Percentiles rank a stretch among this genome's conserved stretches.
These are phyloP conservation scores for Dromiciops gliroides DNA, from an alignment of 2,113 vertebrate genomes.

Conservation along the genomic window DNA sequence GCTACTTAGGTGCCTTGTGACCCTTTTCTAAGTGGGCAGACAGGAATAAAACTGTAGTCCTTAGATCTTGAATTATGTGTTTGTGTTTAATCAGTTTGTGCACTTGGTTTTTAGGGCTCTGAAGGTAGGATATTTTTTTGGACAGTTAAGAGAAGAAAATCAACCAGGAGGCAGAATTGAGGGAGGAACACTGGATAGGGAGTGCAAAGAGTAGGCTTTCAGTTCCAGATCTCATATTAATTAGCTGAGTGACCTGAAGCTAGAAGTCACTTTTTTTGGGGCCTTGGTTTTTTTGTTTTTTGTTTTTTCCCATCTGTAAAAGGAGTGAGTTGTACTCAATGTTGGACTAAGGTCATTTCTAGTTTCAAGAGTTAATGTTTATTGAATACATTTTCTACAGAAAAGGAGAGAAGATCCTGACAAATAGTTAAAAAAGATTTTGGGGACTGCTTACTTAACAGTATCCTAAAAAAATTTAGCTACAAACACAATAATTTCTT, in stretches of 20 bases:
- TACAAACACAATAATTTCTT: background rate
- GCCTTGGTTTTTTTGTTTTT: background rate
- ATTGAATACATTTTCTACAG: background rate
- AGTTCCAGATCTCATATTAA: background rate
- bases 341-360: background rate
- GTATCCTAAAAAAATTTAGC: conserved; percentile 13
- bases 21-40: background rate
- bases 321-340: background rate
- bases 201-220: background rate
- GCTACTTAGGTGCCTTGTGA: too few species aligned
- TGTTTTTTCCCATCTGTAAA: background rate
- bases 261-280: background rate
- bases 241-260: background rate
- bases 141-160: too few species aligned
- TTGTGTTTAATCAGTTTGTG: too few species aligned
- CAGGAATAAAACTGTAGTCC: too few species aligned
- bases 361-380: background rate
- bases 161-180: too few species aligned
- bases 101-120: too few species aligned
- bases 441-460: background rate
- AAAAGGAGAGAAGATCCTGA: background rate
- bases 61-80: too few species aligned
- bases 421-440: conserved; percentile 27
- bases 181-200: too few species aligned
- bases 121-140: too few species aligned